Evolutionary conservation across 2,113 vertebrate species (phyloP).

Genomic region (Melanotaenia duboulayi): DNA sequence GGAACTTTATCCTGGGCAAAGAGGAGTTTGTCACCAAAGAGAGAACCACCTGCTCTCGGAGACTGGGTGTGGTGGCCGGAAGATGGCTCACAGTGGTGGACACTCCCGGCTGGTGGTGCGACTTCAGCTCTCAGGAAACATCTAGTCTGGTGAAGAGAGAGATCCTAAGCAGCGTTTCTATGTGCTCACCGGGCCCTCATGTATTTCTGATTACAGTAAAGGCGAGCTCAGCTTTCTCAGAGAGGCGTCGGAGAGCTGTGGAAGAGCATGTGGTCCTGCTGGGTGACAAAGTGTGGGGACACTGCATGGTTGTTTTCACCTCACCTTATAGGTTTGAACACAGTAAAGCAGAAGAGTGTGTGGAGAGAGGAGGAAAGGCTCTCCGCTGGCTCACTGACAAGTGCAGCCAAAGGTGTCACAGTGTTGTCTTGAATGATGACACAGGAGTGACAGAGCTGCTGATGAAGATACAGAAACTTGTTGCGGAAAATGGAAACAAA

Average conservation of each 20-base stretch:
- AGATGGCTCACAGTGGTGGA: conserved; percentile 74
- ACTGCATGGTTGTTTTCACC: conserved; percentile 73
- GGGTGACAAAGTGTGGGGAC: conserved; percentile 65
- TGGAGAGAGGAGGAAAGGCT: conserved; percentile 16
- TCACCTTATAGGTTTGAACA: background rate
- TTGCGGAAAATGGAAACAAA: conserved; percentile 43
- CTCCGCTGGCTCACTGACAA: conserved; percentile 65
- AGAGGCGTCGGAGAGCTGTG: conserved; percentile 62
- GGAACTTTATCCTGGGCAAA: conserved; percentile 72
- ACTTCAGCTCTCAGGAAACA: conserved; percentile 63
- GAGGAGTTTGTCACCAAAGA: conserved; percentile 77
- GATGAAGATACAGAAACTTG: conserved; percentile 60
- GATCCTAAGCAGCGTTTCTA: conserved; percentile 59
- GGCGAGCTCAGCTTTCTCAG: conserved; percentile 56
- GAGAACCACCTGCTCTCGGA: conserved; percentile 66
- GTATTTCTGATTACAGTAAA: conserved; percentile 75
- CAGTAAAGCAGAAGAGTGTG: background rate
- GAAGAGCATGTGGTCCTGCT: conserved; percentile 78
- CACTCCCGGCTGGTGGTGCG: conserved; percentile 80
- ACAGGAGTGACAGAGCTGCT: conserved; percentile 47
- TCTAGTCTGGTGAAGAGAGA: conserved; percentile 69
- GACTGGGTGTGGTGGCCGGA: conserved; percentile 50
- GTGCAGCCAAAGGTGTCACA: conserved; percentile 67
- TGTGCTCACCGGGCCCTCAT: conserved; percentile 76
- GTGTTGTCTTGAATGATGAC: conserved; percentile 16